phyloP scores from a whole-genome alignment of 2,113 vertebrate species.

The Otocyon megalotis region DNA sequence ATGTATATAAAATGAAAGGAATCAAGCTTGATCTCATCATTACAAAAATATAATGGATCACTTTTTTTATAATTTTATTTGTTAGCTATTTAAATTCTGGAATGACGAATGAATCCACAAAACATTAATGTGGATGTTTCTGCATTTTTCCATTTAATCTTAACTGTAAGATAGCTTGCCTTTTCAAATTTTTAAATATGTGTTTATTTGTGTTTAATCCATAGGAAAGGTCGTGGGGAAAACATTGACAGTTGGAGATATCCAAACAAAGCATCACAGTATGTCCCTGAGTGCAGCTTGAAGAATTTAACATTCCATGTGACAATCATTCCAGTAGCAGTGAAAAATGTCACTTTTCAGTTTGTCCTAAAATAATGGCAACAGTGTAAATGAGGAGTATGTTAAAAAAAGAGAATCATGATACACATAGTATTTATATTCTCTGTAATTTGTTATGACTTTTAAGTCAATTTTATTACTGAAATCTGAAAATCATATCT shows the following conservation, averaged over 20 bases:
- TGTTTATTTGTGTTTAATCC: slow-evolving; percentile 73
- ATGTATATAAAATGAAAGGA: not conserved
- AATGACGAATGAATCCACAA: not conserved
- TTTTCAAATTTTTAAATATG: slow-evolving; percentile 63
- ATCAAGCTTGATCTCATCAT: not conserved
- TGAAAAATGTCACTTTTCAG: slow-evolving; percentile 74
- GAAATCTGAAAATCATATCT: slow-evolving; percentile 4
- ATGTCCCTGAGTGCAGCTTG: slow-evolving; percentile 54
- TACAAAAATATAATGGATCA: not conserved
- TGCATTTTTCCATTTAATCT: slow-evolving; percentile 6
- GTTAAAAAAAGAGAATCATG: slow-evolving; percentile 14
- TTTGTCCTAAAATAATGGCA: slow-evolving; percentile 71
- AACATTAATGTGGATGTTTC: slow-evolving; percentile 3
- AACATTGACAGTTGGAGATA: slow-evolving; percentile 73
- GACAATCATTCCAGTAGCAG: slow-evolving; percentile 62
- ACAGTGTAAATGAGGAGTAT: slow-evolving; percentile 23
- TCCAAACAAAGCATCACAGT: slow-evolving; percentile 59
- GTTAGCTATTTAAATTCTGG: not conserved
- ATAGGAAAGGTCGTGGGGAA: slow-evolving; percentile 68
- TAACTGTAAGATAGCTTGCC: slow-evolving; percentile 33
- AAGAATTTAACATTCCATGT: slow-evolving; percentile 66
- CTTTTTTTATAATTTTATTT: slow-evolving; percentile 27
- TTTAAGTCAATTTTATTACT: not conserved
- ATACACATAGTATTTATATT: not conserved
- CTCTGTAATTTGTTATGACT: not conserved